phyloP scores from a whole-genome alignment of 2,888 invertebrate genomes.

The Spodoptera picta region DNA sequence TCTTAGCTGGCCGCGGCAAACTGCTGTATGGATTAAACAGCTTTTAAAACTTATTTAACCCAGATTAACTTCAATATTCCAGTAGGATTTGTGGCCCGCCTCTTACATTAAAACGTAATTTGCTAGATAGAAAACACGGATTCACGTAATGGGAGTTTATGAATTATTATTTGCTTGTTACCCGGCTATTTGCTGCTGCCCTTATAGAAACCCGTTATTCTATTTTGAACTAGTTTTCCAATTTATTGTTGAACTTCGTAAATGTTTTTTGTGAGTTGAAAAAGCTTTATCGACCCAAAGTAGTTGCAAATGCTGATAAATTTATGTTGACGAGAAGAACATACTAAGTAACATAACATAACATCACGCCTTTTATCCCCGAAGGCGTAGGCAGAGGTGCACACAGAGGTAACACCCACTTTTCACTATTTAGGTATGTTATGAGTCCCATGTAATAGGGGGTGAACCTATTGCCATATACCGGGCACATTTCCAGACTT shows the following conservation, averaged over 20 bases:
- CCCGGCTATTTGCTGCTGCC: not conserved
- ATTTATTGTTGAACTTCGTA: conserved; percentile 27
- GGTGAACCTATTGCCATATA: too few species aligned
- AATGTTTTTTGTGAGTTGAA: conserved; percentile 11
- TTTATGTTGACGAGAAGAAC: not conserved
- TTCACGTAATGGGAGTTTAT: conserved; percentile 26
- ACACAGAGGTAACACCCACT: too few species aligned
- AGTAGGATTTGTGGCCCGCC: conserved; percentile 38
- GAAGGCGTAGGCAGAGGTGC: too few species aligned
- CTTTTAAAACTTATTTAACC: conserved; percentile 63
- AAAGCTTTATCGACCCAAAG: conserved; percentile 2
- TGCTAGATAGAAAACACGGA: conserved; percentile 30
- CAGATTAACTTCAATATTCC: conserved; percentile 59
- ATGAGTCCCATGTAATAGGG: too few species aligned
- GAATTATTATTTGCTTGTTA: conserved; percentile 36
- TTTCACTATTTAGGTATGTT: too few species aligned
- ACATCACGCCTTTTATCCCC: too few species aligned
- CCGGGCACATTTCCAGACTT: too few species aligned
- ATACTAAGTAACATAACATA: too few species aligned
- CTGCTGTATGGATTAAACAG: conserved; percentile 62
- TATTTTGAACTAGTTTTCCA: conserved; percentile 26
- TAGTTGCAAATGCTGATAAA: not conserved
- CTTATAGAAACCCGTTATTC: conserved; percentile 14
- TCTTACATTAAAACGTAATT: conserved; percentile 44
- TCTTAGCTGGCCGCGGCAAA: conserved; percentile 58